Evolutionary conservation across 2,113 vertebrate genomes (phyloP).

Genomic region (Notechis scutatus): DNA sequence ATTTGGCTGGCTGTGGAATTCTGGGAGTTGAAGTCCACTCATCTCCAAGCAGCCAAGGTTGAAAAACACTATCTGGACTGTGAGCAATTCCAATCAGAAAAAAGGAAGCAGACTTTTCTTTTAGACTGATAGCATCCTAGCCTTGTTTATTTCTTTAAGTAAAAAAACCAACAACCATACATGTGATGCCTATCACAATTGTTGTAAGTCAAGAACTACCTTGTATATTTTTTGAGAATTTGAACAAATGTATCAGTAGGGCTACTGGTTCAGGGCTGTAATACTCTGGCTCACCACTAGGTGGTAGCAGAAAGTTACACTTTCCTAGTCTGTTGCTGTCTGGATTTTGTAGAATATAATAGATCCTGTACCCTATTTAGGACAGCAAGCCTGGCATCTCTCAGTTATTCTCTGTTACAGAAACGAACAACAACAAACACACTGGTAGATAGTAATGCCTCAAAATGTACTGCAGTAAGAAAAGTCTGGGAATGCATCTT

Average conservation of each 20-base stretch:
- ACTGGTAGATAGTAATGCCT: not conserved
- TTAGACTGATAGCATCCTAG: not conserved
- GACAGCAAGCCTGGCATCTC: not conserved
- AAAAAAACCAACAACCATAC: not conserved
- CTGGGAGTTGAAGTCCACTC: not conserved
- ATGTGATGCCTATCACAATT: not conserved
- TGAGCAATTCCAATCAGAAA: not conserved
- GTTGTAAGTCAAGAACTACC: not conserved
- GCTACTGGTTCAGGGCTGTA: not conserved
- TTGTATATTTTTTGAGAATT: not conserved
- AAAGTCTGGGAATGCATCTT: not conserved
- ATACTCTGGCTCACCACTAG: not conserved
- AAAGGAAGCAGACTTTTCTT: not conserved
- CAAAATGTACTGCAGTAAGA: not conserved
- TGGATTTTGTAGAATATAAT: not conserved
- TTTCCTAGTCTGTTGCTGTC: not conserved
- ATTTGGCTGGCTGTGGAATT: not conserved
- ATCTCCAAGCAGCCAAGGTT: not conserved
- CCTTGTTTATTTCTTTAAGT: not conserved
- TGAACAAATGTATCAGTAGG: not conserved
- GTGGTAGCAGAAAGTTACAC: not conserved
- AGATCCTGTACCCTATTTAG: not conserved
- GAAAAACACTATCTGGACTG: not conserved
- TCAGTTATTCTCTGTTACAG: not conserved
- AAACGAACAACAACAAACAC: not conserved